Base-by-base conservation (phyloP, 1,140 invertebrate species). In the Drosophila guanche region DNA sequence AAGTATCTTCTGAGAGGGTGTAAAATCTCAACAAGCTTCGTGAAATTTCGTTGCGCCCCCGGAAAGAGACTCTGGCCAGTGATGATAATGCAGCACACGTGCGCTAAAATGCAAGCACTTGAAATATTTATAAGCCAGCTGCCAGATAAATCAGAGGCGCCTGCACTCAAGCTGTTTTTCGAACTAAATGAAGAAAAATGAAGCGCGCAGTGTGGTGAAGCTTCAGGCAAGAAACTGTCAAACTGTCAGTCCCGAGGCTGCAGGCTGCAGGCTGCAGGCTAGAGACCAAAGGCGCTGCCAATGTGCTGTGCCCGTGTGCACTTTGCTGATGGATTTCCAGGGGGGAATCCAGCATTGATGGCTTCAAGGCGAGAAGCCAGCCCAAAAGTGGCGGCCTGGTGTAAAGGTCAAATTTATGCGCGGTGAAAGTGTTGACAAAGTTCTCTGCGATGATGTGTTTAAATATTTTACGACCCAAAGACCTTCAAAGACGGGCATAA, bases 51-150 rank as follows among this genome's bases (percentile, higher is more conserved):
- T 75, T 76, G 72, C 58, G 66, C 46, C 45, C 46, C 20, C 25
- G 42, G 33, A 37, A 48, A 50, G 41, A 16, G 42, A 43, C 41
- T 25, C 16, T 52, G 53, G 42, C 50, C 63, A 66, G 62, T 74
- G 73, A 85, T 66, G 81, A 81, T 72, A 88, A 88, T 88, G 83
- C 69, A 56, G 78, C 81, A 88, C 83, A 86, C 83, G 83, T 86
- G 83, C 83, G 88, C 58, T 58, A 86, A 86, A 86, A 81, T 86
- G 84, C 83, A 83, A 69, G 75, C 66, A 88, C 83, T 88, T 86
- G 79, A 83, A 86, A 86, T 86, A 86, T 86, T 88, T 79, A 86
- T 88, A 79, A 88, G 84, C 60, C 76, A 63, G 62, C 67, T 78
- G 59, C 22, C 46, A 83, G 67, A 88, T 86, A 88, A 83, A 88